Conservation (phyloP, 2,888 invertebrate genomes). For the Clostera curtula region DNA sequence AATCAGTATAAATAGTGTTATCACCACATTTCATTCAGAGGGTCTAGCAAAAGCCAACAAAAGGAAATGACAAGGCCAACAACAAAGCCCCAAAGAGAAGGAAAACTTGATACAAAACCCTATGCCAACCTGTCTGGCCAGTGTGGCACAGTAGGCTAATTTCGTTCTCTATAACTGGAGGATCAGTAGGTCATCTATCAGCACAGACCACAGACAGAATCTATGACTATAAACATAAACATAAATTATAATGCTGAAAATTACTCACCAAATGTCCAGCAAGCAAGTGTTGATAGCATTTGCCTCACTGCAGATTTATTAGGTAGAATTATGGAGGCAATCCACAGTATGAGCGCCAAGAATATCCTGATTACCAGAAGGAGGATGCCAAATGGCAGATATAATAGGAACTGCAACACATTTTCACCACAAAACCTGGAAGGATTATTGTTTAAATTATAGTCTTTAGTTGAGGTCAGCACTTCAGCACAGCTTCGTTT, state of each 20-base stretch:
- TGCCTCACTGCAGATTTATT: slow-evolving; percentile 71
- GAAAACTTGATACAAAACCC: too few species aligned
- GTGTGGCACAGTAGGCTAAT: too few species aligned
- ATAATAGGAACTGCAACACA: slow-evolving; percentile 66
- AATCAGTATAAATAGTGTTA: too few species aligned
- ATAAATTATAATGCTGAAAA: slow-evolving; percentile 1
- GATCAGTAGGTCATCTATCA: too few species aligned
- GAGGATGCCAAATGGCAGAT: slow-evolving; percentile 73
- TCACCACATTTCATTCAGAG: too few species aligned
- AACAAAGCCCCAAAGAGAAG: too few species aligned
- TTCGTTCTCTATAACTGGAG: too few species aligned
- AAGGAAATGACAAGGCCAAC: too few species aligned
- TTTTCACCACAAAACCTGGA: slow-evolving; percentile 73
- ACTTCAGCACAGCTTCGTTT: too few species aligned
- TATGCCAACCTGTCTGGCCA: too few species aligned
- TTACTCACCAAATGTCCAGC: slow-evolving; percentile 73
- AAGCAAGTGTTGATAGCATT: slow-evolving; percentile 72
- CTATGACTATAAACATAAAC: not conserved
- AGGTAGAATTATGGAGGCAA: slow-evolving; percentile 73
- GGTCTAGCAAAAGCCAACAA: too few species aligned
- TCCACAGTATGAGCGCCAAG: slow-evolving; percentile 68
- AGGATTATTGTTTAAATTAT: slow-evolving; percentile 7
- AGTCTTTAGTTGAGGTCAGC: not conserved
- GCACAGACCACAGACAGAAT: not conserved
- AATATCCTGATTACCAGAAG: slow-evolving; percentile 64